phyloP scores from a whole-genome alignment of 2,113 vertebrate species.

The Psilopsiagon aymara region DNA sequence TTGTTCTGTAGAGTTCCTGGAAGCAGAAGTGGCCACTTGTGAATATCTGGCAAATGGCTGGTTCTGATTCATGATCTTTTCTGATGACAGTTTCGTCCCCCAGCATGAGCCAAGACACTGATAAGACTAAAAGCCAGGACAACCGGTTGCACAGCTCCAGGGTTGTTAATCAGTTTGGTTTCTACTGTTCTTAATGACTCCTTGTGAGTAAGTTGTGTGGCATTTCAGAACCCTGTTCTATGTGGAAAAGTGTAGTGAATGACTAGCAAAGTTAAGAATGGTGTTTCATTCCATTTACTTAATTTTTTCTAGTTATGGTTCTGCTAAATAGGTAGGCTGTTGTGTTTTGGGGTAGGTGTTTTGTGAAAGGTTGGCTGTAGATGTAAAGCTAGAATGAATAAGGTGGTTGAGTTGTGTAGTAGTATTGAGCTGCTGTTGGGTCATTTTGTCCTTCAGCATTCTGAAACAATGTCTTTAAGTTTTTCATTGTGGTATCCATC shows the following conservation, averaged over 20 bases:
- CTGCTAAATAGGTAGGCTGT: not conserved
- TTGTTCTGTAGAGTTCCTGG: accelerated
- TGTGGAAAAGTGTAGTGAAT: not conserved
- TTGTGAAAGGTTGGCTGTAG: not conserved
- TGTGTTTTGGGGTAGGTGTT: not conserved
- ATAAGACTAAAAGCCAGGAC: not conserved
- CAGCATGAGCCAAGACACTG: not conserved
- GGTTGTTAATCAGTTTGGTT: not conserved
- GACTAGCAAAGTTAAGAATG: not conserved
- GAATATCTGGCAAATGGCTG: not conserved
- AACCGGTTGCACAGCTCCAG: not conserved
- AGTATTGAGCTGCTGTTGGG: not conserved
- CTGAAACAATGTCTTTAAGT: not conserved
- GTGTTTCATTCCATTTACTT: not conserved
- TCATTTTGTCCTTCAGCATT: not conserved
- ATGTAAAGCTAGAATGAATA: not conserved
- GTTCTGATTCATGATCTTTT: not conserved
- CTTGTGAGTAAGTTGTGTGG: not conserved
- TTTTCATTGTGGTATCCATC: not conserved
- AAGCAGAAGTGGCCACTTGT: not conserved
- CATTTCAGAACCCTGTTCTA: not conserved
- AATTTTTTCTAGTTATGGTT: not conserved
- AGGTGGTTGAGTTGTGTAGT: not conserved
- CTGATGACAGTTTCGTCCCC: not conserved
- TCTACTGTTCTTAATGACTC: not conserved